Evolutionary conservation across 2,888 invertebrate genomes (phyloP), one percentile per base, ranked within the genome.

Genomic region (Drosophila paranaensis): DNA sequence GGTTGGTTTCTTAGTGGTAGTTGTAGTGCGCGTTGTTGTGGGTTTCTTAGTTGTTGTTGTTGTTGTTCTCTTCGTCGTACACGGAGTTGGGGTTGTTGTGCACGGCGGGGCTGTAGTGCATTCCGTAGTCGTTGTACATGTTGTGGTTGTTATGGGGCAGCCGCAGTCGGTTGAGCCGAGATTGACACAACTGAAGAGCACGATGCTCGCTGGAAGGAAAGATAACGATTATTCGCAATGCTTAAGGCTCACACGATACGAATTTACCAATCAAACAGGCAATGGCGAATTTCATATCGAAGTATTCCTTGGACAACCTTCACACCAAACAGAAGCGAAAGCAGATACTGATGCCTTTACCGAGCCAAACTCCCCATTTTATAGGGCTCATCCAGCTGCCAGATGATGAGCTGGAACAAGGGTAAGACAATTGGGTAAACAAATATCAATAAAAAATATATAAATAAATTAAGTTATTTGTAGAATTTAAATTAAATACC

Each of bases 251-350:
- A 30, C 2, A 13, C 13, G 40, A 40, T 27, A 13, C n/a, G 8
- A 35, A 20, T 16, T 53, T 71, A 64, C 71, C 74, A 57, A 74
- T 43, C 8, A 74, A 48, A 27, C 30, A 61, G 50, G 30, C 45
- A 46, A 64, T 25, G 10, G 33, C 4, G 8, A 45, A 13, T 35
- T 76, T 48, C 77, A 76, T 76, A 30, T 10, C 14, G 25, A 25
- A 16, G 10, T 33, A 14, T 16, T 60, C 0, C 4, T 27, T 14
- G n/a, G 40, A 50, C 33, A 63, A 13, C 53, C 50, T 50, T 42
- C 39, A 62, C 39, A 60, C 13, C 16, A 30, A 6, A 11, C 37
- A 30, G n/a, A 60, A 51, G 60, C 51, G 60, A 51, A 45, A 37
- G 43, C 16, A 16, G 27, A 35, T n/a, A 45, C 60, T 64, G 60